phyloP scores from a whole-genome alignment of 2,113 vertebrate genomes.

The Barnardius zonarius region DNA sequence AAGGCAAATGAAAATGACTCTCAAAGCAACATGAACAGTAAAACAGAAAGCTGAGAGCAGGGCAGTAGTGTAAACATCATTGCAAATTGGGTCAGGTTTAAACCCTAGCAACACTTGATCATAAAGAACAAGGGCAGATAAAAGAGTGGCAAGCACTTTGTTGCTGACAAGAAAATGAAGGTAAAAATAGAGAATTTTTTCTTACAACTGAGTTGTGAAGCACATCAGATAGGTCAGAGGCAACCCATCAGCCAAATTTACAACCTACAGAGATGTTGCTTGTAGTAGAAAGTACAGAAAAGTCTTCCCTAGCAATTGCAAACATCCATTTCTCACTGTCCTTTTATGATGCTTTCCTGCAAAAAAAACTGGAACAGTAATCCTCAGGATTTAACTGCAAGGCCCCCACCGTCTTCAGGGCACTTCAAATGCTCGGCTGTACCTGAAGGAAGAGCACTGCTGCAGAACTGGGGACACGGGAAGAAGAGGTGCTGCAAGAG shows the following conservation, averaged over 20 bases:
- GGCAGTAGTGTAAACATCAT: not conserved
- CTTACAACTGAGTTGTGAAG: not conserved
- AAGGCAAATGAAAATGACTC: not conserved
- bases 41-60: not conserved
- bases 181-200: not conserved
- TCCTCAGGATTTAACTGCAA: not conserved
- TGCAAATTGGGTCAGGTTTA: not conserved
- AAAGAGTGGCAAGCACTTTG: not conserved
- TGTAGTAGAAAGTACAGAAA: not conserved
- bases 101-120: not conserved
- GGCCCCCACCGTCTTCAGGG: accelerated
- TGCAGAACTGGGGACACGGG: not conserved
- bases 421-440: not conserved
- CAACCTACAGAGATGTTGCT: not conserved
- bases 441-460: not conserved
- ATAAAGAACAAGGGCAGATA: not conserved
- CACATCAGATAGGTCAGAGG: not conserved
- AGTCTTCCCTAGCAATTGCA: not conserved
- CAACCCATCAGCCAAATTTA: not conserved
- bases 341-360: not conserved
- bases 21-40: not conserved
- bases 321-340: not conserved
- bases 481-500: not conserved
- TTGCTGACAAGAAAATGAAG: not conserved
- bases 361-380: not conserved